These are phyloP conservation scores for Eurosta solidaginis DNA, from an alignment of 1,140 invertebrate species.

Conservation along the genomic window DNA sequence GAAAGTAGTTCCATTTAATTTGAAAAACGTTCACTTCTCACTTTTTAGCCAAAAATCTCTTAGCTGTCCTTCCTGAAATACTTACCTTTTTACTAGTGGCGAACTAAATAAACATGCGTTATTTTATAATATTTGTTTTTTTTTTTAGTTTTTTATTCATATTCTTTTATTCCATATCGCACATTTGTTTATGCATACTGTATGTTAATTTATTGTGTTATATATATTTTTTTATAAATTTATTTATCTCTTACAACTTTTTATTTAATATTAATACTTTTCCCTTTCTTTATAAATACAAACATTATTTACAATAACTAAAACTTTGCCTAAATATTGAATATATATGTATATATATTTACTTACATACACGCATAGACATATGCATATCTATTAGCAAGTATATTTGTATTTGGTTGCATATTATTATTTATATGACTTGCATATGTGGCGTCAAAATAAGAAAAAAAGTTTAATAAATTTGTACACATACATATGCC, in stretches of 20 bases:
- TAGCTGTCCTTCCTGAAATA: too few species aligned
- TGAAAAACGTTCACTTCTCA: too few species aligned
- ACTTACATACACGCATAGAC: background rate
- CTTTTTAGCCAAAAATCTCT: too few species aligned
- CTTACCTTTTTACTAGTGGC: too few species aligned
- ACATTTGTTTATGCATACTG: background rate
- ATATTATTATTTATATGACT: too few species aligned
- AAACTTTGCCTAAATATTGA: slow-evolving; percentile 10
- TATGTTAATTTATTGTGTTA: background rate
- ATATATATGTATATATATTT: background rate
- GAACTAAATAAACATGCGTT: too few species aligned
- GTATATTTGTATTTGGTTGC: too few species aligned
- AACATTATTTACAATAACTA: slow-evolving; percentile 27
- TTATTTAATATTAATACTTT: background rate
- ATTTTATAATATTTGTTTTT: background rate
- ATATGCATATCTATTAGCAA: too few species aligned
- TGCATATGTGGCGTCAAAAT: too few species aligned
- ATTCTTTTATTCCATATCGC: background rate
- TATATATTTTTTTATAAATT: slow-evolving; percentile 1
- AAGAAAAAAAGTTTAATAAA: too few species aligned
- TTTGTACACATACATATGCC: too few species aligned
- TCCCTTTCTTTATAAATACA: slow-evolving; percentile 9
- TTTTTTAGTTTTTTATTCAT: slow-evolving; percentile 5
- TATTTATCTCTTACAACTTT: background rate
- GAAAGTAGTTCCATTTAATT: too few species aligned